Evolutionary conservation across 2,113 vertebrate genomes (phyloP), one percentile per base, ranked within the genome.

Genomic region (Rhea americana): DNA sequence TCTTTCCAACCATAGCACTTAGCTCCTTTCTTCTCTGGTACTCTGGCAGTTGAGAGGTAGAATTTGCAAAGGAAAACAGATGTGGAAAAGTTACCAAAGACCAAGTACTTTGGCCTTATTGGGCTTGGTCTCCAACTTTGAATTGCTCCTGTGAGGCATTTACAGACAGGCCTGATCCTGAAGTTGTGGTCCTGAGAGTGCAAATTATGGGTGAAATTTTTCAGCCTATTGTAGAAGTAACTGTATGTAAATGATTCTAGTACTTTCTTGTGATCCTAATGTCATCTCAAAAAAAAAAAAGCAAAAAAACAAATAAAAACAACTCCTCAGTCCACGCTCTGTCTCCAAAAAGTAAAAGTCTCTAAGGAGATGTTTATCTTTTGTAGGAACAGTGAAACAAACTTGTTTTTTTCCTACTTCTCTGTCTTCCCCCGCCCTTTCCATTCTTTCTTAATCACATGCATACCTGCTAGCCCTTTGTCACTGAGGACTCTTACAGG

Each of bases 11-110:
- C 3, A 0, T 12, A 75, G 56, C 30, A 51, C 73, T 87, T 66
- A 1, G 5, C 5, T 87, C 24, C 47, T 80, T 92, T 92, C 65
- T 51, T 78, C 35, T 91, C 20, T 1, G 3, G 15, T 80, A 47
- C 59, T 86, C 43, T 85, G 72, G 63, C 79, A 50, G 18, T 37
- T 41, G 76, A 37, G 82, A 90, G 55, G 39, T 91, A 80, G 85
- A 93, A 95, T 89, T 90, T 74, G 37, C 56, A 74, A 90, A 93
- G 93, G 85, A 94, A 96, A 93, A 90, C 62, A 93, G 65, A 71
- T 82, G 32, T 87, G 86, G 81, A 85, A 85, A 92, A 91, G 59
- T 81, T 77, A 73, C 25, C n/a, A 53, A 78, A 74, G 71, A 7
- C 37, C 55, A 77, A 65, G 71, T 82, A 59, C 45, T 82, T 84